Evolutionary conservation across 1,140 invertebrate species (phyloP).

Genomic region (Megalonaias nervosa): DNA sequence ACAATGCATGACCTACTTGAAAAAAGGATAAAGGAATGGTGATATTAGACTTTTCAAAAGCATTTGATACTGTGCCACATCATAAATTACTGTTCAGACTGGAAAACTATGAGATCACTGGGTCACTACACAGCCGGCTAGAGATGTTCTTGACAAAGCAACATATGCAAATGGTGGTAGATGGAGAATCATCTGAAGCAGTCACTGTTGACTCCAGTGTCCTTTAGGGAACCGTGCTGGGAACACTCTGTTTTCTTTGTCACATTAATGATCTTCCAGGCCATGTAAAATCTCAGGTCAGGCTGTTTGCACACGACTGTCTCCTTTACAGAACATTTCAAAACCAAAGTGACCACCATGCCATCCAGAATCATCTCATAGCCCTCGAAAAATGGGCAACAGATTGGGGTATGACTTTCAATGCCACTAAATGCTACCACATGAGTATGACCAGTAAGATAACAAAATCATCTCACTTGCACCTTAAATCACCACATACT

Average conservation of each 20-base stretch:
- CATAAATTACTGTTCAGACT: constrained; percentile 22
- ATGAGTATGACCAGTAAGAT: constrained; percentile 18
- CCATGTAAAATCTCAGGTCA: constrained; percentile 25
- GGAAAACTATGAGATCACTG: constrained; percentile 35
- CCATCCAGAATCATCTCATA: constrained; percentile 36
- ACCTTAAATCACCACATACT: constrained; percentile 33
- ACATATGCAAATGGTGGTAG: too few species aligned
- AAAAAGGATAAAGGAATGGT: constrained; percentile 32
- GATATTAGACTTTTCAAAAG: constrained; percentile 44
- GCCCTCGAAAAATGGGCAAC: constrained; percentile 33
- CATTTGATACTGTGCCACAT: not conserved
- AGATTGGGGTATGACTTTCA: constrained; percentile 28
- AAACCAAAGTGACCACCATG: constrained; percentile 24
- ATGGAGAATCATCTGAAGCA: too few species aligned
- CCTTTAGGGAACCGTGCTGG: not conserved
- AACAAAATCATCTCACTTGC: constrained; percentile 10
- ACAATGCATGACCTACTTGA: constrained; percentile 1
- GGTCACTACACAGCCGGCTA: constrained; percentile 30
- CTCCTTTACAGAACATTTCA: constrained; percentile 30
- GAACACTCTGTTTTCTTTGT: constrained; percentile 25
- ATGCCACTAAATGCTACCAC: too few species aligned
- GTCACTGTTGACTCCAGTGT: too few species aligned
- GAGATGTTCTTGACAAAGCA: constrained; percentile 29
- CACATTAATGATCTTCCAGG: constrained; percentile 42
- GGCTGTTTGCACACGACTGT: constrained; percentile 40